Evolutionary conservation across 30 jellyfish, hydroid and myxozoan species (phyloP).

Genomic region (Cassiopea andromeda): DNA sequence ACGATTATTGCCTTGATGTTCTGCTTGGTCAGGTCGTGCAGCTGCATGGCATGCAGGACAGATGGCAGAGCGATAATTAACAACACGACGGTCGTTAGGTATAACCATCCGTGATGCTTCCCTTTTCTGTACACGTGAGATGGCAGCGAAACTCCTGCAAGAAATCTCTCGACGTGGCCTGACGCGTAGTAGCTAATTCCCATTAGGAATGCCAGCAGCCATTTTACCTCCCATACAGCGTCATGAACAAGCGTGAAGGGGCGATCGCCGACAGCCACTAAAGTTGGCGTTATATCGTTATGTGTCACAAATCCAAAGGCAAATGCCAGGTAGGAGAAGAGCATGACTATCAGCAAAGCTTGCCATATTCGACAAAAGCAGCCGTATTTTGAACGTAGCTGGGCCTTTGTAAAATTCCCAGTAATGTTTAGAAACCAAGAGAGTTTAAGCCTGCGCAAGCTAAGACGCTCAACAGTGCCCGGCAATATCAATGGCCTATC

Average conservation of each 20-base stretch:
- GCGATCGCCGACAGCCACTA: conserved; percentile 5
- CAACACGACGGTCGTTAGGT: not conserved
- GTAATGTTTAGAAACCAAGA: conserved; percentile 15
- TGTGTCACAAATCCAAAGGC: conserved; percentile 4
- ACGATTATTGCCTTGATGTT: no score
- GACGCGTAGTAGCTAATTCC: conserved; percentile 47
- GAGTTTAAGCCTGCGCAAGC: not conserved
- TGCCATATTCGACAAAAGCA: conserved; percentile 3
- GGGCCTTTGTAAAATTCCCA: conserved; percentile 36
- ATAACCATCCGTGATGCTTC: conserved; percentile 2
- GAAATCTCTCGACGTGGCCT: conserved; percentile 56
- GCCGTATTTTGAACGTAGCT: conserved; percentile 26
- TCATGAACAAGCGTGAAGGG: conserved; percentile 60
- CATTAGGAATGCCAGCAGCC: conserved; percentile 54
- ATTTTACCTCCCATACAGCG: conserved; percentile 50
- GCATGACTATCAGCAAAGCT: not conserved
- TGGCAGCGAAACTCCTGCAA: conserved; percentile 9
- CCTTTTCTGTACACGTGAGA: conserved; percentile 10
- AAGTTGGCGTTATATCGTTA: conserved; percentile 4
- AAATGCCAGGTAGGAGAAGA: conserved; percentile 8
- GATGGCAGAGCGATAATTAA: conserved; percentile 15
- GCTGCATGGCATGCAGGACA: conserved; percentile 17
- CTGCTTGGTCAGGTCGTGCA: not conserved
- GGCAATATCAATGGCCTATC: not conserved
- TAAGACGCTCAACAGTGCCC: conserved; percentile 21